These are phyloP conservation scores for Hydrozoanthus tunicans DNA, from an alignment of 64 coral and sea anemone species.

Conservation along the genomic window DNA sequence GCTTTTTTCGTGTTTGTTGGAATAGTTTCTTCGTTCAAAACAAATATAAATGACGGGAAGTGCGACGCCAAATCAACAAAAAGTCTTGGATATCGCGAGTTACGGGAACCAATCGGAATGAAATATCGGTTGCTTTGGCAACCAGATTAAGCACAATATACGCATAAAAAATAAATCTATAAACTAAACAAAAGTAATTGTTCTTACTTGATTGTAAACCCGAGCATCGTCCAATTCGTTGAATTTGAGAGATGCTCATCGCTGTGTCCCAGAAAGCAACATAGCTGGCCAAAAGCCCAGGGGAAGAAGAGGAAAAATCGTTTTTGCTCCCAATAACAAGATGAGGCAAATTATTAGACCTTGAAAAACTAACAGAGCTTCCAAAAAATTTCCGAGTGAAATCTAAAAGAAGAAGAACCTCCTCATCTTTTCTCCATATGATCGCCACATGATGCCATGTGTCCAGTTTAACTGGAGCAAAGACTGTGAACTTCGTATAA, in stretches of 20 bases:
- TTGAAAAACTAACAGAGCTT: not conserved
- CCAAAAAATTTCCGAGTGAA: conserved; percentile 28
- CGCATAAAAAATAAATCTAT: not conserved
- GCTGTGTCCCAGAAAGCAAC: conserved; percentile 17
- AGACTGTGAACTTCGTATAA: not conserved
- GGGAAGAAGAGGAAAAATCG: conserved; percentile 21
- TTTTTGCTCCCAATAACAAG: conserved; percentile 10
- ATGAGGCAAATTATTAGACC: not conserved
- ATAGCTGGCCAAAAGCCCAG: not conserved
- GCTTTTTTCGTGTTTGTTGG: no score
- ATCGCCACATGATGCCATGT: conserved; percentile 28
- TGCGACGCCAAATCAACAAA: no score
- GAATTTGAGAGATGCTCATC: conserved; percentile 14
- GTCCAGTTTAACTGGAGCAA: not conserved
- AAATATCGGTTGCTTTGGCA: no score
- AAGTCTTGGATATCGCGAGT: no score
- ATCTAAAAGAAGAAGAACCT: conserved; percentile 11
- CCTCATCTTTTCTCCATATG: conserved; percentile 24
- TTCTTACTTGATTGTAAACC: conserved; percentile 11
- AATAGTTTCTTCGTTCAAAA: no score
- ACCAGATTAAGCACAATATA: not conserved
- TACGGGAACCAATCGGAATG: no score
- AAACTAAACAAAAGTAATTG: not conserved
- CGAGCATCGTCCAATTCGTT: conserved; percentile 38
- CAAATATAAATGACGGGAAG: no score